Evolutionary conservation across 2,888 invertebrate species (phyloP).

Genomic region (Pemphredon lugubris): DNA sequence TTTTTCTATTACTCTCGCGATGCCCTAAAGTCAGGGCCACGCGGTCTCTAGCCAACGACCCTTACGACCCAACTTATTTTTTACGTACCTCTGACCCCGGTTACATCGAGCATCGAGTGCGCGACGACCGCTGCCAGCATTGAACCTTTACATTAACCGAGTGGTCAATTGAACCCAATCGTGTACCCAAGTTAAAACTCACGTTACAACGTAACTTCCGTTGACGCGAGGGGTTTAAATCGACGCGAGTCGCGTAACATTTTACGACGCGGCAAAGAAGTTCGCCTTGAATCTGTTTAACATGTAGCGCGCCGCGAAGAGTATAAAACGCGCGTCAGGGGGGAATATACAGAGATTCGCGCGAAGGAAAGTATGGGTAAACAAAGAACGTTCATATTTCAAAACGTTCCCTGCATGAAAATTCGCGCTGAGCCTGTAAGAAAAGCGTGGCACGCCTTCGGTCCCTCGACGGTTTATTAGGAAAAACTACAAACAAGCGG

Average conservation of each 20-base stretch:
- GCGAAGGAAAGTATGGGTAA: background rate
- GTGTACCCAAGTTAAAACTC: no score
- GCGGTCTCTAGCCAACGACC: no score
- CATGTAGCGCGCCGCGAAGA: background rate
- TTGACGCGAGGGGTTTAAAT: no score
- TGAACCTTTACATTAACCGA: no score
- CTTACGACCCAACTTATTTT: no score
- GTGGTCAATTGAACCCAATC: no score
- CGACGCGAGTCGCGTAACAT: background rate
- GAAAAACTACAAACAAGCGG: background rate
- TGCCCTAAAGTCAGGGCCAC: background rate
- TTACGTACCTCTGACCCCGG: no score
- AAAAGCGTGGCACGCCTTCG: background rate
- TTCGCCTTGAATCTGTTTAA: background rate
- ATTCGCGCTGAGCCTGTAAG: no score
- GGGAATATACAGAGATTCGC: background rate
- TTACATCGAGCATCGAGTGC: no score
- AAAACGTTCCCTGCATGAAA: background rate
- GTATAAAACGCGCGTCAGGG: background rate
- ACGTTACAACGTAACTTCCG: no score
- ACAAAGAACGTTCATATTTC: constrained; percentile 2
- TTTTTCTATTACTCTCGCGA: background rate
- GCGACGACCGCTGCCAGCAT: no score
- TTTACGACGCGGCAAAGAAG: background rate
- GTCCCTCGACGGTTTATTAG: background rate